A percentile compares a stretch with the other conserved stretches of the same genome.
These are phyloP conservation scores for Epizoanthus rinbou DNA, from an alignment of 92 coral and sea anemone species.

Conservation along the genomic window DNA sequence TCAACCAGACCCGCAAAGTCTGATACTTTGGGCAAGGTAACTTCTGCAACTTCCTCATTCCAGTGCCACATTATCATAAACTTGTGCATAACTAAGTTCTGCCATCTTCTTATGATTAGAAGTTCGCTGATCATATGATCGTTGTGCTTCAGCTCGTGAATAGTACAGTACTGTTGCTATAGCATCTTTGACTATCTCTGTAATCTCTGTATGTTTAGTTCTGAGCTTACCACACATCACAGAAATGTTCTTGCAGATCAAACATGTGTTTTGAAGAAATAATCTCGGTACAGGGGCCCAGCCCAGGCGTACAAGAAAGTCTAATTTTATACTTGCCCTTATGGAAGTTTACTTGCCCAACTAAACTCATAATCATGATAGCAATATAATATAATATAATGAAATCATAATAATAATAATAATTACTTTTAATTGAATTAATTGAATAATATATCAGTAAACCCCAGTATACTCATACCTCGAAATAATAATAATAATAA, in stretches of 20 bases:
- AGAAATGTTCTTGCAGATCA: background rate
- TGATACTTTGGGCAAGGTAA: background rate
- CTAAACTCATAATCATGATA: no score
- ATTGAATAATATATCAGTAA: no score
- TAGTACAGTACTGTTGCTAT: slow-evolving; percentile 35
- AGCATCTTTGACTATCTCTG: slow-evolving; percentile 36
- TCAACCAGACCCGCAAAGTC: slow-evolving; percentile 40
- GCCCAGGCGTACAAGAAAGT: no score
- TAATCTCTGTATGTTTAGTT: background rate
- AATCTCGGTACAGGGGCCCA: no score
- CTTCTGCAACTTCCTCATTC: background rate
- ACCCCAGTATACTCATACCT: no score
- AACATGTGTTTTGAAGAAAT: background rate
- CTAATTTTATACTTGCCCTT: no score
- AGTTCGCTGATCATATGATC: slow-evolving; percentile 24
- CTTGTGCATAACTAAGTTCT: background rate
- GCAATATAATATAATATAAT: no score
- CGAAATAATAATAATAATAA: no score
- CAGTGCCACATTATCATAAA: background rate
- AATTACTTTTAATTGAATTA: no score
- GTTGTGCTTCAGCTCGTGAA: slow-evolving; percentile 32
- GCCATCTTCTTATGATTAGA: slow-evolving; percentile 27
- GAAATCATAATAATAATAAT: no score
- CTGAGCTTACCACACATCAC: background rate
- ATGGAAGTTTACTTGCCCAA: no score